Base-by-base conservation (phyloP, 2,888 invertebrate species). In the Parascotia fuliginaria region DNA sequence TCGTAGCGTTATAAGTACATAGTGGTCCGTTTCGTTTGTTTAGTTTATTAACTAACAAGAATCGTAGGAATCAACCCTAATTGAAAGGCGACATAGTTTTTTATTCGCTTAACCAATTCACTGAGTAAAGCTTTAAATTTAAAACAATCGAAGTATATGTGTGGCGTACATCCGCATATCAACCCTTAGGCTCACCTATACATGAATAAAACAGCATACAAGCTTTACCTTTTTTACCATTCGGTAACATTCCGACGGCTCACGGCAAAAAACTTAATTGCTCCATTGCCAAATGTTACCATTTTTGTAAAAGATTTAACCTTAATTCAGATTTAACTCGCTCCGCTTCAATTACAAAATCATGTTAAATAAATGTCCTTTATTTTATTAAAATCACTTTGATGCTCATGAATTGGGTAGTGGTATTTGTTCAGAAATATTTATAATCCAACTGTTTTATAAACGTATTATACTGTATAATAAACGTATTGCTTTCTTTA, bases 161-260 rank as follows among this genome's bases (percentile, higher is more conserved):
- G n/a, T n/a, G n/a, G n/a, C n/a, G n/a, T n/a, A n/a, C n/a, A n/a
- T n/a, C n/a, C n/a, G n/a, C n/a, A n/a, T n/a, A n/a, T n/a, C n/a
- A n/a, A n/a, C n/a, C n/a, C n/a, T 2, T 19, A 19, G 19, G 19
- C 19, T 19, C 19, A 19, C 5, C 19, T 19, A 19, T 3, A 19
- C 19, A 19, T 19, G 33, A 33, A 15, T 33, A 16, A 33, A 33
- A 36, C 11, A 36, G 33, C 15, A 5, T 15, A 36, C 19, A 11
- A 31, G 40, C 28, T 45, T 32, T 41, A 40, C 60, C 34, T 51
- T 61, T 61, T 60, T 64, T 45, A 44, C 50, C 61, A 48, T 48
- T 28, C 50, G 31, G 29, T 55, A 59, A 50, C 42, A 34, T 50
- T 47, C 44, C 58, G 42, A 1, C 11, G 36, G 36, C 19, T 64